Evolutionary conservation across 2,888 invertebrate species (phyloP).

Genomic region (Drosophila testacea): DNA sequence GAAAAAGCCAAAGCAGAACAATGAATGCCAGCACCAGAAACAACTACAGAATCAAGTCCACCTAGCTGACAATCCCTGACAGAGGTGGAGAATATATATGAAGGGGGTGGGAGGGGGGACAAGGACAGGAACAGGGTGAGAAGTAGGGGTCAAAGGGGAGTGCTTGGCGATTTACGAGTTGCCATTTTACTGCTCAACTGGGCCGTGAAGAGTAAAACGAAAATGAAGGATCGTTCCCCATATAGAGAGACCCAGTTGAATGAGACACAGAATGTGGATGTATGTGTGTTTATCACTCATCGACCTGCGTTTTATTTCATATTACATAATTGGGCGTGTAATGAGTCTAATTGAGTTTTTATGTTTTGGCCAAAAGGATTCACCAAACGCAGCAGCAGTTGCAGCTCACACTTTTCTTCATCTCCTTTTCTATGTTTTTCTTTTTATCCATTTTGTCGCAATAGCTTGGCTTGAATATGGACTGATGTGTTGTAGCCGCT

Average conservation of each 20-base stretch:
- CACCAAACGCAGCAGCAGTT: conserved; percentile 31
- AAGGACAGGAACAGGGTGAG: too few species aligned
- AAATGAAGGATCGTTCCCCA: conserved; percentile 52
- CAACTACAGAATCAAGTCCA: conserved; percentile 30
- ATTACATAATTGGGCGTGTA: conserved; percentile 84
- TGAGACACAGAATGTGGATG: neutral
- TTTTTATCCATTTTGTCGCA: conserved; percentile 22
- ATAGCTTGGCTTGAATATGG: conserved; percentile 28
- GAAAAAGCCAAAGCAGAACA: conserved; percentile 71
- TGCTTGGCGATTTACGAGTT: conserved; percentile 74
- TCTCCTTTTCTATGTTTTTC: neutral
- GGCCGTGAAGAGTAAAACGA: conserved; percentile 67
- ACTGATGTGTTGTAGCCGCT: conserved; percentile 72
- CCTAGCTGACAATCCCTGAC: conserved; percentile 48
- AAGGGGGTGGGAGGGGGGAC: neutral
- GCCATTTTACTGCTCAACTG: conserved; percentile 77
- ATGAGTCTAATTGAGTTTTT: conserved; percentile 85
- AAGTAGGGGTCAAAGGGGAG: neutral
- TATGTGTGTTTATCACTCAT: conserved; percentile 12
- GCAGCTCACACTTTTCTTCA: conserved; percentile 16
- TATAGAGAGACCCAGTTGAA: neutral
- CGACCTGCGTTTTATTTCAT: conserved; percentile 64
- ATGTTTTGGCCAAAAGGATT: conserved; percentile 73
- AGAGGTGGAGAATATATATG: conserved; percentile 1
- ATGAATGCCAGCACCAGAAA: conserved; percentile 61